Conservation (phyloP, 1,140 invertebrate genomes). For the Drosophila funebris region DNA sequence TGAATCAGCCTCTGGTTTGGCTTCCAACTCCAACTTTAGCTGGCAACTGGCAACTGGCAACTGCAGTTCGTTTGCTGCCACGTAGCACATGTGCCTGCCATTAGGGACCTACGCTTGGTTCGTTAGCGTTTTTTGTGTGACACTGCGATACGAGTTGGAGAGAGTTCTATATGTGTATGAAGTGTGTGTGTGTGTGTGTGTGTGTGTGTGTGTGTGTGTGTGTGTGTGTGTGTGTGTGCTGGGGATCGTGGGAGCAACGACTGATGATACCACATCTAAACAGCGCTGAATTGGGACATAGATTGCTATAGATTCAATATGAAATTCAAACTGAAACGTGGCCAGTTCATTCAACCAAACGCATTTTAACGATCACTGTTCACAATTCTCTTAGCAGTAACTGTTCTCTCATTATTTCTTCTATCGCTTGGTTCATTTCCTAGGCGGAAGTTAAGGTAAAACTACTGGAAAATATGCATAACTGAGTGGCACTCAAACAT, state of each 20-base stretch:
- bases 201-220: slow-evolving; percentile 2
- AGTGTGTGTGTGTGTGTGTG: slow-evolving; percentile 5
- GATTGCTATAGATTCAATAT: slow-evolving; percentile 2
- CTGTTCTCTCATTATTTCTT: not conserved
- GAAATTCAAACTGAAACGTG: slow-evolving; percentile 7
- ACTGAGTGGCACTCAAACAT: slow-evolving; percentile 8
- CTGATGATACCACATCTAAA: slow-evolving; percentile 24
- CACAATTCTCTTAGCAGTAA: not conserved
- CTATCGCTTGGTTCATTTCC: not conserved
- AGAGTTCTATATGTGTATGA: slow-evolving; percentile 12
- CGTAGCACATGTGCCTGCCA: slow-evolving; percentile 77
- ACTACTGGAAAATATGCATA: not conserved
- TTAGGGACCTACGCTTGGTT: slow-evolving; percentile 77
- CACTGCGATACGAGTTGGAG: slow-evolving; percentile 50
- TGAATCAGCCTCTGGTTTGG: slow-evolving; percentile 5
- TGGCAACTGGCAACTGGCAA: slow-evolving; percentile 26
- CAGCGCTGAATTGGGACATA: slow-evolving; percentile 6
- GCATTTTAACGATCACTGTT: not conserved
- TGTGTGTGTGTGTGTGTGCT: slow-evolving; percentile 22
- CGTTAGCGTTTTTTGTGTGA: slow-evolving; percentile 73
- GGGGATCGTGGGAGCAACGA: slow-evolving; percentile 43
- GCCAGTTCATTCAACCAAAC: not conserved
- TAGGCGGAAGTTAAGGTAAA: not conserved
- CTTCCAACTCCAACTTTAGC: slow-evolving; percentile 2
- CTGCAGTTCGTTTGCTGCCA: slow-evolving; percentile 76